Conservation (phyloP, 2,888 invertebrate species). For the Notocelia uddmanniana region DNA sequence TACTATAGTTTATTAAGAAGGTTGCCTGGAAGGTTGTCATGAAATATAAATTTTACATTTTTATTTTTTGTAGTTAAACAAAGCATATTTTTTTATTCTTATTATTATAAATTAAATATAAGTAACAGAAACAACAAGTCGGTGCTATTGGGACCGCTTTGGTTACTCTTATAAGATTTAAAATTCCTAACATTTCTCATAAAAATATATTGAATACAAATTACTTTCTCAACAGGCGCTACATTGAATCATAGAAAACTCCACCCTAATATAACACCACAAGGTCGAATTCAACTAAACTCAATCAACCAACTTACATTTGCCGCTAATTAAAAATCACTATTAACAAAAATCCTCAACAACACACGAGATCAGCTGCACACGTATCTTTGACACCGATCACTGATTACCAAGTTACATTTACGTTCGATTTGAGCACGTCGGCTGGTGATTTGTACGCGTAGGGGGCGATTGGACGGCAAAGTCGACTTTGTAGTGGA, state of each 20-base stretch:
- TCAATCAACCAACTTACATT: not conserved
- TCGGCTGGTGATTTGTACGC: not conserved
- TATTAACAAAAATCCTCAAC: not conserved
- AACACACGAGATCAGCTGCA: slow-evolving; percentile 8
- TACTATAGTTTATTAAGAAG: too few species aligned
- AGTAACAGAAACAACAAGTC: too few species aligned
- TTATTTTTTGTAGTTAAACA: too few species aligned
- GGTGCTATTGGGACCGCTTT: too few species aligned
- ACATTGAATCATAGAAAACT: not conserved
- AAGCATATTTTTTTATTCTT: too few species aligned
- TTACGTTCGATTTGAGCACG: not conserved
- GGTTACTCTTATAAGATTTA: not conserved
- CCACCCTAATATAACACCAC: slow-evolving; percentile 5
- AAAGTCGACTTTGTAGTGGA: slow-evolving; percentile 27
- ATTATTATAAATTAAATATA: too few species aligned
- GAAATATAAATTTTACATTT: too few species aligned
- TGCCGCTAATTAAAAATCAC: not conserved
- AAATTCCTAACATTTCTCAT: slow-evolving; percentile 4
- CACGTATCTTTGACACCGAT: slow-evolving; percentile 15
- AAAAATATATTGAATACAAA: not conserved
- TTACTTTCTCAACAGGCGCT: slow-evolving; percentile 11
- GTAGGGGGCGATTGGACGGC: not conserved
- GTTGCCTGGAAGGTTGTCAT: too few species aligned
- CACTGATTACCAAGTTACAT: slow-evolving; percentile 12
- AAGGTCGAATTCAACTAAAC: not conserved